Evolutionary conservation across 2,888 invertebrate genomes (phyloP).

Genomic region (Parnassius apollo): DNA sequence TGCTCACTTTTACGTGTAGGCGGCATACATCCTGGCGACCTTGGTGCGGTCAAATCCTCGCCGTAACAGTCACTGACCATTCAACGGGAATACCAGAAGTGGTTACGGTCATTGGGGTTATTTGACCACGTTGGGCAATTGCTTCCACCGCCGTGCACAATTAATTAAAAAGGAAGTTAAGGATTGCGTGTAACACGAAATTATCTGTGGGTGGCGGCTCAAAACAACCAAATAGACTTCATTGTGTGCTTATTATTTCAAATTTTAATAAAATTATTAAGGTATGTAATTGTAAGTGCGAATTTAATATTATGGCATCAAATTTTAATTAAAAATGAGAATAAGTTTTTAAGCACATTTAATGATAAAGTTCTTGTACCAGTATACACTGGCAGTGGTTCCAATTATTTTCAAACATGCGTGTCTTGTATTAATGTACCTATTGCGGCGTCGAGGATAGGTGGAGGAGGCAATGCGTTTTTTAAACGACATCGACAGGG

Average conservation of each 20-base stretch:
- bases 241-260: too few relatives aligned
- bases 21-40: slow-evolving; percentile 64
- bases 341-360: too few relatives aligned
- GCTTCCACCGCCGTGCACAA: slow-evolving; percentile 68
- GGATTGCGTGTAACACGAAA: slow-evolving; percentile 62
- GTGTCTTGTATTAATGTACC: slow-evolving; percentile 37
- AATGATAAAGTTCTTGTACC: background rate
- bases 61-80: slow-evolving; percentile 68
- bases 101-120: slow-evolving; percentile 56
- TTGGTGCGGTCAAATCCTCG: slow-evolving; percentile 70
- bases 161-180: slow-evolving; percentile 69
- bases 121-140: slow-evolving; percentile 64
- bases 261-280: too few relatives aligned
- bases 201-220: slow-evolving; percentile 50
- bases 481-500: slow-evolving; percentile 75
- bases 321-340: too few relatives aligned
- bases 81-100: slow-evolving; percentile 49
- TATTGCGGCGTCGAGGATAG: slow-evolving; percentile 51
- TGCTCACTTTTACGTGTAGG: slow-evolving; percentile 34
- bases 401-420: slow-evolving; percentile 46
- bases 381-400: background rate
- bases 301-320: too few relatives aligned
- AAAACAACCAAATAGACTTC: too few relatives aligned
- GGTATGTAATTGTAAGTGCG: too few relatives aligned
- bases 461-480: slow-evolving; percentile 74